A percentile compares a stretch with the other conserved stretches of the same genome.
phyloP scores from a whole-genome alignment of 1,140 invertebrate species.

The Triops longicaudatus region DNA sequence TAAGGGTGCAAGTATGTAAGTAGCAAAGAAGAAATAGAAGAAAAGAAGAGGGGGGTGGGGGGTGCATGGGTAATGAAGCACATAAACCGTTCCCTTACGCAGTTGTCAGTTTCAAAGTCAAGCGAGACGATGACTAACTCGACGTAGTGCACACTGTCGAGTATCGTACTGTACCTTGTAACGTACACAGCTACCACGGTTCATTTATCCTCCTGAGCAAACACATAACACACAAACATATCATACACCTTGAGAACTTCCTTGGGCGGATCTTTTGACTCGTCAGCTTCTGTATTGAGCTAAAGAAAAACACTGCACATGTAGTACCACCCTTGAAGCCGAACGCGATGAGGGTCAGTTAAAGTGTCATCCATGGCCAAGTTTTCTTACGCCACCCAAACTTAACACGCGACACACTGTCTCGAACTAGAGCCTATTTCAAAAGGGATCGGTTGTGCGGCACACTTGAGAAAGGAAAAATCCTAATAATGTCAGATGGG shows the following conservation, averaged over 20 bases:
- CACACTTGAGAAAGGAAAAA: background rate
- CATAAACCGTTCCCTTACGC: background rate
- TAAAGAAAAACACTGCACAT: background rate
- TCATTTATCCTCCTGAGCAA: background rate
- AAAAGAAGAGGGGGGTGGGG: background rate
- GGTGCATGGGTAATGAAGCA: slow-evolving; percentile 11
- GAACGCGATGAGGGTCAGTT: background rate
- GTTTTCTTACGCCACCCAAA: too few species aligned
- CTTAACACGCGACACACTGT: background rate
- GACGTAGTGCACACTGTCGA: too few species aligned
- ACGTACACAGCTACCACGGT: background rate
- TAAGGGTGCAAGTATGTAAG: background rate
- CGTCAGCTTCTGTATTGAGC: background rate
- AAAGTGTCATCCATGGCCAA: background rate
- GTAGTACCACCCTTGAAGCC: background rate
- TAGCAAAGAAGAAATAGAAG: background rate
- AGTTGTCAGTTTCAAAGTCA: slow-evolving; percentile 3
- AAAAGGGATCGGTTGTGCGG: background rate
- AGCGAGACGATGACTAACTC: slow-evolving; percentile 9
- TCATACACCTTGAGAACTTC: background rate
- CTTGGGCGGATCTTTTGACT: background rate
- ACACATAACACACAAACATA: background rate
- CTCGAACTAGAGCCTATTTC: background rate
- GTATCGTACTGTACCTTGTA: background rate
- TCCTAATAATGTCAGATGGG: background rate